Evolutionary conservation across 2,888 invertebrate genomes (phyloP).

Genomic region (Hetaerina titia): DNA sequence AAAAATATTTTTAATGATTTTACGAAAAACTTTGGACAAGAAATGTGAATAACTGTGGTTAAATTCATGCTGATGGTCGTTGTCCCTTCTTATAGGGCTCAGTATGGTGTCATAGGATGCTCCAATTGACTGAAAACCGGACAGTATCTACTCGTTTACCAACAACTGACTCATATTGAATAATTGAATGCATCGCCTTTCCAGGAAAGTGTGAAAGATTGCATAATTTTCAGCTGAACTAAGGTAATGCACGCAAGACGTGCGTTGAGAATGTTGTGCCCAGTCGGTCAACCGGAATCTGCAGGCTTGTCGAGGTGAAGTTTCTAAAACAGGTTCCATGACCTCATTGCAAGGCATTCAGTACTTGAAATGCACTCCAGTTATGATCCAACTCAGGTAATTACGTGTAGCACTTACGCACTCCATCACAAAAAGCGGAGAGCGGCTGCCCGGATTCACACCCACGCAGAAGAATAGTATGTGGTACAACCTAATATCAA

Average conservation of each 20-base stretch:
- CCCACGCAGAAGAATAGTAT: not conserved
- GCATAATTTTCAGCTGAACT: not conserved
- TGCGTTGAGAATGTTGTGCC: not conserved
- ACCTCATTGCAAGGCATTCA: conserved; percentile 40
- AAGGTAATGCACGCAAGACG: not conserved
- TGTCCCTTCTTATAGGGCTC: no score
- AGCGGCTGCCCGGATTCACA: not conserved
- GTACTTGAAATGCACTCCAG: conserved; percentile 25
- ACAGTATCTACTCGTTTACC: not conserved
- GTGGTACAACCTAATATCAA: no score
- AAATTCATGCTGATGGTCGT: no score
- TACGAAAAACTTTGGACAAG: no score
- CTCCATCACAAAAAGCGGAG: not conserved
- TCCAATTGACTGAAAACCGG: not conserved
- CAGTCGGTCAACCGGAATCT: conserved; percentile 1
- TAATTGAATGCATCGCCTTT: not conserved
- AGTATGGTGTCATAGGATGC: no score
- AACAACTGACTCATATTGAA: not conserved
- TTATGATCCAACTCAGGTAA: not conserved
- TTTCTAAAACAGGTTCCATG: conserved; percentile 59
- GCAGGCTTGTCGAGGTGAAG: conserved; percentile 6
- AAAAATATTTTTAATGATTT: no score
- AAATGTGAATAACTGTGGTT: no score
- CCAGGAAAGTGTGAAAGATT: not conserved
- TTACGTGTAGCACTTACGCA: not conserved